Evolutionary conservation across 2,113 vertebrate genomes (phyloP).

Genomic region (Ellobius talpinus): DNA sequence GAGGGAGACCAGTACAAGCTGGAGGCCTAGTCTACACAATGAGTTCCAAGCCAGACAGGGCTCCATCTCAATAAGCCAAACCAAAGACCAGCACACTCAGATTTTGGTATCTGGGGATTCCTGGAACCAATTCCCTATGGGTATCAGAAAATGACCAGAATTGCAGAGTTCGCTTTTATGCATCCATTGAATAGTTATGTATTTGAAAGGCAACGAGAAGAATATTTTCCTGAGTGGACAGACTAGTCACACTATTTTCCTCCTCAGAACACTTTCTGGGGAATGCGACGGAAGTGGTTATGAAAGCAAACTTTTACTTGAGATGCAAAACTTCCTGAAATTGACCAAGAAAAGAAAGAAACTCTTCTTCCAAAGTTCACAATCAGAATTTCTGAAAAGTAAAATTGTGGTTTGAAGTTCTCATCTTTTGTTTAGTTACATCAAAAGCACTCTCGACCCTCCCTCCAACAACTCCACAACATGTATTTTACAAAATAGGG

Average conservation of each 20-base stretch:
- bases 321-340: constrained; percentile 35
- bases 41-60: background rate
- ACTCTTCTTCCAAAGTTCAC: background rate
- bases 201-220: background rate
- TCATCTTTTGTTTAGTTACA: background rate
- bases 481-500: background rate
- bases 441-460: background rate
- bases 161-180: background rate
- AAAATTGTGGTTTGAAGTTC: background rate
- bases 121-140: background rate
- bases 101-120: background rate
- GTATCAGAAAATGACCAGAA: background rate
- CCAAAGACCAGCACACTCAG: background rate
- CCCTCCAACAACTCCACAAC: background rate
- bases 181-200: background rate
- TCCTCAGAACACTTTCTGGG: background rate
- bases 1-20: background rate
- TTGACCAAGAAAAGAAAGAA: background rate
- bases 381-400: background rate
- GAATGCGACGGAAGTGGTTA: background rate
- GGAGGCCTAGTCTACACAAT: background rate
- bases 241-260: background rate
- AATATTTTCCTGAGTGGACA: background rate
- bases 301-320: background rate
- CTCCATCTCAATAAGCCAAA: background rate